Conservation (phyloP, 1,140 invertebrate genomes). For the Neodiprion fabricii region DNA sequence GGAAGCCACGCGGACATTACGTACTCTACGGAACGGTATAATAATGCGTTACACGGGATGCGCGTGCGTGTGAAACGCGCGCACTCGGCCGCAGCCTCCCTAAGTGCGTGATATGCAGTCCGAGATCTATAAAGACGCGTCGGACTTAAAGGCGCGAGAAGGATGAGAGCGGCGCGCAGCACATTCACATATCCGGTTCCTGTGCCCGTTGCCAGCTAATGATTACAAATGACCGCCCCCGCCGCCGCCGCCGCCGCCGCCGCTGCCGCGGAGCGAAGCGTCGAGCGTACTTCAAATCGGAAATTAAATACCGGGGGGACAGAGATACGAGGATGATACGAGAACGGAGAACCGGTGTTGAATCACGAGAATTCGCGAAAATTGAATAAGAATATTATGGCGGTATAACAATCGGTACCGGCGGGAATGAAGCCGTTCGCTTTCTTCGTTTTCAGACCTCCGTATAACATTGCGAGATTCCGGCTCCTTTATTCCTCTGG, state of each 20-base stretch:
- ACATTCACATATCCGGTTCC: background rate
- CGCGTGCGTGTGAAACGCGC: too few relatives aligned
- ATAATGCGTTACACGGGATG: too few relatives aligned
- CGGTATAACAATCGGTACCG: too few relatives aligned
- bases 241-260: background rate
- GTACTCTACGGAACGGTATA: too few relatives aligned
- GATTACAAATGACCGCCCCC: conserved; percentile 6
- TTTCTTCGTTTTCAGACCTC: too few relatives aligned
- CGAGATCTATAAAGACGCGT: too few relatives aligned
- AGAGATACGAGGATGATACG: background rate
- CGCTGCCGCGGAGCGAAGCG: background rate
- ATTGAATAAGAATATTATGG: too few relatives aligned
- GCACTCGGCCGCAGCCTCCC: too few relatives aligned
- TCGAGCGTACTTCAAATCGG: background rate
- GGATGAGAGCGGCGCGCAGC: background rate
- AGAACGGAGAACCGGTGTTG: background rate
- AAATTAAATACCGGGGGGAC: background rate
- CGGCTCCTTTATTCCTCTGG: background rate
- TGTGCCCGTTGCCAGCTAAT: conserved; percentile 4
- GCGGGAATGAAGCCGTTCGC: too few relatives aligned
- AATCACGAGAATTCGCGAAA: background rate
- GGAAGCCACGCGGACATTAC: background rate
- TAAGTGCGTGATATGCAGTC: too few relatives aligned
- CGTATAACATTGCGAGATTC: too few relatives aligned
- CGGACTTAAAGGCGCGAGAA: too few relatives aligned